Percentiles rank a stretch among this genome's conserved stretches.
These are phyloP conservation scores for Darevskia mixta DNA, from an alignment of 2,797 vertebrate species.

Conservation along the genomic window DNA sequence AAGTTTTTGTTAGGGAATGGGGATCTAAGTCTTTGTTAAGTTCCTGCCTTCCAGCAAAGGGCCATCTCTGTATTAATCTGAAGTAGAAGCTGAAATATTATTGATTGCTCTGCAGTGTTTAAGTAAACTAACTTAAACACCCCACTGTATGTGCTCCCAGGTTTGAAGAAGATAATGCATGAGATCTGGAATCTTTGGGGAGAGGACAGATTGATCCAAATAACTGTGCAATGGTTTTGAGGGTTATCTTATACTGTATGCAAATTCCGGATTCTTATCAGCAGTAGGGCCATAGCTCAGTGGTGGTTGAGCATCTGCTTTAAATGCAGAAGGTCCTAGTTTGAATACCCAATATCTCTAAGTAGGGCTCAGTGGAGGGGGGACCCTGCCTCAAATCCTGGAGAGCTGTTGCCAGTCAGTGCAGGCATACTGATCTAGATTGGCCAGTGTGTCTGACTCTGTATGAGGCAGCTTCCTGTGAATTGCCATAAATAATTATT, in stretches of 20 bases:
- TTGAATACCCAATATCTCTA: too few relatives aligned
- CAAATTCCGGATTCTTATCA: neutral
- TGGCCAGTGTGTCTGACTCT: too few relatives aligned
- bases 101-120: slow-evolving; percentile 48
- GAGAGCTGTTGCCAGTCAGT: too few relatives aligned
- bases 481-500: neutral
- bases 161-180: slow-evolving; percentile 34
- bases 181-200: neutral
- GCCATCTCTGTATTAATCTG: slow-evolving; percentile 54
- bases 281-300: neutral
- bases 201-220: slow-evolving; percentile 1
- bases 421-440: too few relatives aligned
- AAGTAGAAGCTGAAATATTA: slow-evolving; percentile 38
- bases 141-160: slow-evolving; percentile 20
- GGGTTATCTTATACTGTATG: neutral
- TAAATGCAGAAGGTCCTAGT: too few relatives aligned
- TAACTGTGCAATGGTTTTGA: neutral
- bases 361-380: too few relatives aligned
- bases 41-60: slow-evolving; percentile 44
- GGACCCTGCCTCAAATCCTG: too few relatives aligned
- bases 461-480: too few relatives aligned
- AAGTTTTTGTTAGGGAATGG: too few relatives aligned
- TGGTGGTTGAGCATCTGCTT: too few relatives aligned
- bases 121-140: slow-evolving; percentile 35
- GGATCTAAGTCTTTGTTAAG: too few relatives aligned